Conservation (phyloP, 2,888 invertebrate genomes). For the Pycnomerus fuliginosus region DNA sequence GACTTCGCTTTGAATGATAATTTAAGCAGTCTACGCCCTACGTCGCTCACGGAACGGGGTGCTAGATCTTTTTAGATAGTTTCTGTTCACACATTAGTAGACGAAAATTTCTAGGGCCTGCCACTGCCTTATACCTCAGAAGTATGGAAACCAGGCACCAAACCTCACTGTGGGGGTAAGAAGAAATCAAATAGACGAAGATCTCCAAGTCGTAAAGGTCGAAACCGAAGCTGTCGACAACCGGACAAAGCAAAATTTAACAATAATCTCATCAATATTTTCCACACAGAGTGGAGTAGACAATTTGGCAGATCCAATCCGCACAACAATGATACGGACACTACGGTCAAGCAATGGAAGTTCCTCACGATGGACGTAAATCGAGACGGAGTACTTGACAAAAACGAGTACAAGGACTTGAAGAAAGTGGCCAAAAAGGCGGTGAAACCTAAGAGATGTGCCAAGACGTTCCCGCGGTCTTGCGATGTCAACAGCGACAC, state of each 20-base stretch:
- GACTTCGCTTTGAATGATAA: no score
- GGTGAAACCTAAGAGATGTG: conserved; percentile 86
- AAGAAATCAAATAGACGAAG: conserved; percentile 54
- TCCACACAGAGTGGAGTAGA: conserved; percentile 72
- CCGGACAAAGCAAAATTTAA: conserved; percentile 80
- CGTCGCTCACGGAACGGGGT: no score
- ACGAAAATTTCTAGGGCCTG: conserved; percentile 70
- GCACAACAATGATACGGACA: conserved; percentile 49
- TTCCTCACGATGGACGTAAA: conserved; percentile 82
- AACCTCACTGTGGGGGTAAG: conserved; percentile 65
- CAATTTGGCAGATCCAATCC: no score
- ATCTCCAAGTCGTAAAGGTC: conserved; percentile 58
- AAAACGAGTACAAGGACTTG: conserved; percentile 72
- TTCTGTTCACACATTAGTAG: no score
- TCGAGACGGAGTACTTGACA: conserved; percentile 73
- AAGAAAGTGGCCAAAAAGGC: conserved; percentile 74
- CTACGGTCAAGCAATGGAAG: conserved; percentile 82
- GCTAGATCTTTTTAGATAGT: no score
- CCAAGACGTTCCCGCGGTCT: conserved; percentile 81
- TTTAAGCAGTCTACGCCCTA: no score
- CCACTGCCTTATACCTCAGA: conserved; percentile 80
- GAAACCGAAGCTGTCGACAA: conserved; percentile 61
- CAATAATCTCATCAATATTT: conserved; percentile 79
- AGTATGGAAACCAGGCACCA: conserved; percentile 57
- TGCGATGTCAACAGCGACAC: conserved; percentile 85